A percentile compares a stretch with the other conserved stretches of the same genome.
phyloP scores from a whole-genome alignment of 2,888 invertebrate genomes.

The Diplazon laetatorius region DNA sequence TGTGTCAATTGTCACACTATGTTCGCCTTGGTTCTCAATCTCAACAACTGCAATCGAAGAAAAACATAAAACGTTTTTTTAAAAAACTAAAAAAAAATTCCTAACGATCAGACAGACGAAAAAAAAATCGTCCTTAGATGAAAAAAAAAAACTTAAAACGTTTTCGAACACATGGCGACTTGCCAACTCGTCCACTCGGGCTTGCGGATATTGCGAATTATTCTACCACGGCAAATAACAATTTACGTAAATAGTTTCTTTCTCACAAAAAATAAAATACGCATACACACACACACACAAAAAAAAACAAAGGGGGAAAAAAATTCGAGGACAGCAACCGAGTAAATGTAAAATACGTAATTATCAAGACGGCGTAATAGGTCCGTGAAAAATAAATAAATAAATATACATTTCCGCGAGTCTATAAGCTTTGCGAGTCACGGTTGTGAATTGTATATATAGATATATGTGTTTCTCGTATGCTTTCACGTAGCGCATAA shows the following conservation, averaged over 20 bases:
- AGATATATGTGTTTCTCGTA: too few species aligned
- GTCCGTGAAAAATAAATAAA: slow-evolving; percentile 17
- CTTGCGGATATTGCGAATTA: slow-evolving; percentile 5
- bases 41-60: slow-evolving; percentile 67
- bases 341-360: slow-evolving; percentile 38
- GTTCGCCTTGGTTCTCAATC: slow-evolving; percentile 62
- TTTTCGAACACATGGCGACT: too few species aligned
- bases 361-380: slow-evolving; percentile 41
- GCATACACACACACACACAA: too few species aligned
- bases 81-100: background rate
- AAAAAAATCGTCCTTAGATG: too few species aligned
- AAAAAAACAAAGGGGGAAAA: background rate
- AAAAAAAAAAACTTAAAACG: too few species aligned
- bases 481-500: slow-evolving; percentile 25
- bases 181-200: slow-evolving; percentile 19
- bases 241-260: slow-evolving; percentile 10
- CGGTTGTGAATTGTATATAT: slow-evolving; percentile 30
- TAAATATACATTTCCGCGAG: slow-evolving; percentile 19
- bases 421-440: slow-evolving; percentile 12
- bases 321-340: slow-evolving; percentile 30
- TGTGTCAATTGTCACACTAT: slow-evolving; percentile 50
- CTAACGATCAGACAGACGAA: too few species aligned
- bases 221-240: background rate
- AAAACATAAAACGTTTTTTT: slow-evolving; percentile 30
- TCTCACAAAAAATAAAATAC: background rate